Evolutionary conservation across 2,797 vertebrate genomes (phyloP).

Genomic region (Siniperca undulata): DNA sequence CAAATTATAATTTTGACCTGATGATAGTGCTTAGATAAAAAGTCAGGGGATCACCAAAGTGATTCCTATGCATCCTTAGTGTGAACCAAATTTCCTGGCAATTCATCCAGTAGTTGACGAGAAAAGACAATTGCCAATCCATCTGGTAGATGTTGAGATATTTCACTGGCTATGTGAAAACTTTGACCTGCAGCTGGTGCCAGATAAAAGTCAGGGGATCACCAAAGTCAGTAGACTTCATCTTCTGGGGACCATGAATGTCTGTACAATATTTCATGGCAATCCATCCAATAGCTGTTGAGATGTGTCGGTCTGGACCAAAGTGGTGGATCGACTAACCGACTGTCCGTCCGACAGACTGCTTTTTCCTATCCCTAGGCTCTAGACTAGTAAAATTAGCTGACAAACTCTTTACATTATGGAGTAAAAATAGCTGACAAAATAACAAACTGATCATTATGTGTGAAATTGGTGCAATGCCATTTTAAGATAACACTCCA

Average conservation of each 20-base stretch:
- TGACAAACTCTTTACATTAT: neutral
- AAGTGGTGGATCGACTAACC: neutral
- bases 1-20: neutral
- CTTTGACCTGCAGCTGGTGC: no score
- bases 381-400: neutral
- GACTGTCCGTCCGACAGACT: neutral
- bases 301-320: no score
- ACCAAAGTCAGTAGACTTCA: neutral
- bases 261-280: neutral
- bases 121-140: no score
- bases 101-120: no score
- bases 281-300: neutral
- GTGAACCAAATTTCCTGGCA: no score
- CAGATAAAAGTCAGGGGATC: neutral
- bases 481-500: conserved; percentile 20
- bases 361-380: neutral
- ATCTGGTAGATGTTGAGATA: no score
- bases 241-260: neutral
- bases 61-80: no score
- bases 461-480: neutral
- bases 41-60: no score
- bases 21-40: no score
- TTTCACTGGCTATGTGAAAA: no score
- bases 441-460: neutral
- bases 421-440: neutral